Base-by-base conservation (phyloP, 2,888 invertebrate genomes). In the Cheilosia vulpina region DNA sequence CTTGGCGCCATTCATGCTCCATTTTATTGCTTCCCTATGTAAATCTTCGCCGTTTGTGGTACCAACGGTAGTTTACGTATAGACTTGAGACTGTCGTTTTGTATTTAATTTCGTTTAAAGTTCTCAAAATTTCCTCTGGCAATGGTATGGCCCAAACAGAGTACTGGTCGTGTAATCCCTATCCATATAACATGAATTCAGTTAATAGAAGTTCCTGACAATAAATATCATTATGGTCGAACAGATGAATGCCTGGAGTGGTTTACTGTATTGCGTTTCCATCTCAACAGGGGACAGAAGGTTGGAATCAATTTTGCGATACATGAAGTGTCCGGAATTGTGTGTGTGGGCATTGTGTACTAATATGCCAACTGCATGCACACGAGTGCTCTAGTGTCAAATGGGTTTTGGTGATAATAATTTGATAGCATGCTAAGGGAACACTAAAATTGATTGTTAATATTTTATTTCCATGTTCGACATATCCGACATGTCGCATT, bases 1-100 rank as follows among this genome's bases (percentile, higher is more conserved):
- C n/a, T 21, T 71, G 82, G 82, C 77, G 82, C 77, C 82, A 71
- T 63, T 58, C 24, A 47, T 63, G 57, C 27, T 52, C 38, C 9
- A 15, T 66, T 71, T 73, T 63, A 63, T 69, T 65, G 52, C 53
- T 52, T 53, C 60, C 31, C 21, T 47, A 82, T 82, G 76, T 65
- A 76, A 82, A 82, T 82, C 38, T 15, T 13, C 2, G 38, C 19
- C 15, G 11, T 71, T 71, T 65, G 71, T 58, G 24, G 21, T 19
- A 43, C 43, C 43, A 9, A 47, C 27, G 15, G 9, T 38, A 38
- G 47, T 47, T 13, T 21, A 38, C 24, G 38, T 9, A 21, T 4
- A n/a, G 50, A 27, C 21, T 52, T 43, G 13, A 47, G 17, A 17
- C 19, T 47, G 9, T 9, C 31, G 31, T 50, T 41, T 24, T 38